These are phyloP conservation scores for Phocides pigmalion DNA, from an alignment of 1,140 invertebrate genomes.

Conservation along the genomic window DNA sequence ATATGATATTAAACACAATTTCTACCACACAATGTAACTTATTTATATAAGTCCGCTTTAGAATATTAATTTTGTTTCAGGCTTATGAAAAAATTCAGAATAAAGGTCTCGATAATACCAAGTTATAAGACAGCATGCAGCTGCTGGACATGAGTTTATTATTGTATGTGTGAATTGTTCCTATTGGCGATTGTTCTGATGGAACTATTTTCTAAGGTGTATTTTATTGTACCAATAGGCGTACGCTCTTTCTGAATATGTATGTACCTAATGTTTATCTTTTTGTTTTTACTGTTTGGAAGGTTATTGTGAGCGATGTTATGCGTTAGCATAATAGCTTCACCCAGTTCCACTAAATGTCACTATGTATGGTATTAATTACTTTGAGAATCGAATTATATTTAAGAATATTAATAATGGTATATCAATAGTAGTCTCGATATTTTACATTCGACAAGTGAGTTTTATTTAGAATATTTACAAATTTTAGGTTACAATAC, in stretches of 20 bases:
- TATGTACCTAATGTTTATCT: neutral
- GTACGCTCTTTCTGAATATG: neutral
- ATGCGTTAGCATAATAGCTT: constrained; percentile 8
- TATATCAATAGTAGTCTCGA: constrained; percentile 38
- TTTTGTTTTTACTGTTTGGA: neutral
- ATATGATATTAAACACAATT: too few relatives aligned
- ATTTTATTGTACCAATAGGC: constrained; percentile 1
- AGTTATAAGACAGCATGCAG: neutral
- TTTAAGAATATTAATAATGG: constrained; percentile 54
- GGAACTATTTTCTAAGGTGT: constrained; percentile 4
- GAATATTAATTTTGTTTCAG: constrained; percentile 36
- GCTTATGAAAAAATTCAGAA: constrained; percentile 41
- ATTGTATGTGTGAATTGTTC: constrained; percentile 16
- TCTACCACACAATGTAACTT: too few relatives aligned
- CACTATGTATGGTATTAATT: constrained; percentile 40
- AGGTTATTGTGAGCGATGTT: neutral
- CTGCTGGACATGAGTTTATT: neutral
- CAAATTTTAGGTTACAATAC: constrained; percentile 21
- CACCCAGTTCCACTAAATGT: constrained; percentile 22
- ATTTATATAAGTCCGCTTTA: too few relatives aligned
- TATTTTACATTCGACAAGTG: constrained; percentile 55
- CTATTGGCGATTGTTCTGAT: constrained; percentile 9
- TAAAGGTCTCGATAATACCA: neutral
- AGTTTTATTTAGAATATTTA: constrained; percentile 35
- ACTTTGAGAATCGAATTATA: constrained; percentile 48